phyloP scores from a whole-genome alignment of 2,888 invertebrate species.

The Deladenus siricidicola region DNA sequence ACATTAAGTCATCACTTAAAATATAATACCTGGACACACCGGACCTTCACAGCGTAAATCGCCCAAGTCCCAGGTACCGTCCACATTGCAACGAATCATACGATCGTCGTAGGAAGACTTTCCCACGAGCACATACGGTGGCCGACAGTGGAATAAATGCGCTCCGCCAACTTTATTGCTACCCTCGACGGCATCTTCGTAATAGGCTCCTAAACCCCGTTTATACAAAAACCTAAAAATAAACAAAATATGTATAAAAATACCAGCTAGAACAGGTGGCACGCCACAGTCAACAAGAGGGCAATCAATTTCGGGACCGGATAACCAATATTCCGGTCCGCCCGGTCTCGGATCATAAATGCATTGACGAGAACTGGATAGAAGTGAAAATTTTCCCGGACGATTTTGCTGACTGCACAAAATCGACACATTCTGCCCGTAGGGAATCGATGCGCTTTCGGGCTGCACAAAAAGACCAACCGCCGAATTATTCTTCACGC shows the following conservation, averaged over 20 bases:
- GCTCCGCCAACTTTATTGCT: constrained; percentile 69
- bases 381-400: constrained; percentile 59
- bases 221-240: background rate
- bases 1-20: too few relatives aligned
- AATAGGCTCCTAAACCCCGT: constrained; percentile 68
- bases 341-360: constrained; percentile 81
- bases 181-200: constrained; percentile 64
- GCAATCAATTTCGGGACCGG: constrained; percentile 47
- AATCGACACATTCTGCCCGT: constrained; percentile 48
- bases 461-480: constrained; percentile 49
- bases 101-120: constrained; percentile 84
- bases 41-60: constrained; percentile 78
- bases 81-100: constrained; percentile 77
- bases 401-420: constrained; percentile 47
- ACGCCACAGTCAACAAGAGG: constrained; percentile 75
- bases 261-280: constrained; percentile 75
- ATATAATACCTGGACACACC: background rate
- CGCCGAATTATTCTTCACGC: constrained; percentile 44
- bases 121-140: constrained; percentile 84
- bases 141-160: constrained; percentile 66
- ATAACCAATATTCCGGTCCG: constrained; percentile 54
- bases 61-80: constrained; percentile 94
- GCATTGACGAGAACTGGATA: constrained; percentile 81
- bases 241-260: constrained; percentile 1
- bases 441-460: constrained; percentile 40